Percentiles rank a stretch among this genome's conserved stretches.
These are phyloP conservation scores for Euura saliciscinereae DNA, from an alignment of 1,140 invertebrate species.

Conservation along the genomic window DNA sequence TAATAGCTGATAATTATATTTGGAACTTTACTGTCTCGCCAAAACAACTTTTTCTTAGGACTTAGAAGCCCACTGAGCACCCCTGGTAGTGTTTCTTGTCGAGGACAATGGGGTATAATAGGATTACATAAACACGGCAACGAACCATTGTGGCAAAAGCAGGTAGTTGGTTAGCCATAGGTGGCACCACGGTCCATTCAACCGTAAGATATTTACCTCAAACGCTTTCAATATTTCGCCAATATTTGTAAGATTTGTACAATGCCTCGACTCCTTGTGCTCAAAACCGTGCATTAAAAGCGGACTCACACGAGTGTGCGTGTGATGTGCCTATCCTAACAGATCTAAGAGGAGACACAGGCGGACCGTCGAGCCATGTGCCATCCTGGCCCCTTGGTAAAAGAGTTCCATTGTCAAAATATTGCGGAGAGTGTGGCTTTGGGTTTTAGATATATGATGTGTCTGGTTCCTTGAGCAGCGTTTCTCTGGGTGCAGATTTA, in stretches of 20 bases:
- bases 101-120: constrained; percentile 56
- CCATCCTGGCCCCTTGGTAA: background rate
- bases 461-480: background rate
- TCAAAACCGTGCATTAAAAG: too few species aligned
- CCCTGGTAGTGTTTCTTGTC: constrained; percentile 38
- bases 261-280: background rate
- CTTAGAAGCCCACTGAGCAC: constrained; percentile 27
- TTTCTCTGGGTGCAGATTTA: background rate
- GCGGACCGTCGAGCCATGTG: background rate
- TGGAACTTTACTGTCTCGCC: too few species aligned
- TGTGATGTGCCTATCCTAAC: too few species aligned
- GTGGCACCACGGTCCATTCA: constrained; percentile 13
- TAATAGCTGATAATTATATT: too few species aligned
- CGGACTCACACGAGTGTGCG: too few species aligned
- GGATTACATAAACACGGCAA: constrained; percentile 61
- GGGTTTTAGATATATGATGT: background rate
- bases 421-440: constrained; percentile 47
- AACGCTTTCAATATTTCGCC: background rate
- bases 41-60: too few species aligned
- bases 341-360: too few species aligned
- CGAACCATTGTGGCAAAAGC: constrained; percentile 51
- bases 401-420: constrained; percentile 56
- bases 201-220: background rate
- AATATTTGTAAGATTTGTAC: constrained; percentile 5
- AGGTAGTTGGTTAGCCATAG: constrained; percentile 32